Evolutionary conservation across 2,797 vertebrate genomes (phyloP).

Genomic region (Bradypodion pumilum): DNA sequence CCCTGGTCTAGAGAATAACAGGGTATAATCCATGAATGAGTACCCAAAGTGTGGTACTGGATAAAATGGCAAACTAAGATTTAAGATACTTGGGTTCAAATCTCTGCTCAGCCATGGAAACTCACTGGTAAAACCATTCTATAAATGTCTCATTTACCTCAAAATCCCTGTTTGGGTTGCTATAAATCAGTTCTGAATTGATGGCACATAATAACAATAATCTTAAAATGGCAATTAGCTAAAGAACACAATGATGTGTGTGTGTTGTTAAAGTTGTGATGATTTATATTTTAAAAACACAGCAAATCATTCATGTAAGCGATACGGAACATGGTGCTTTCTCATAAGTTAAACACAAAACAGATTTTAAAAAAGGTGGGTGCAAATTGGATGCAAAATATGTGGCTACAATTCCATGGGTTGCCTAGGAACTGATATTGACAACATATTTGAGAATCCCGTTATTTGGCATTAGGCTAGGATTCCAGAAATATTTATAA

Average conservation of each 20-base stretch:
- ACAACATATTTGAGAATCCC: constrained; percentile 31
- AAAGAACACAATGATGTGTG: too few relatives aligned
- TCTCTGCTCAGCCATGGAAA: too few relatives aligned
- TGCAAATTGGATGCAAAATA: constrained; percentile 35
- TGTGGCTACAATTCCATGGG: constrained; percentile 10
- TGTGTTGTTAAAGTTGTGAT: background rate
- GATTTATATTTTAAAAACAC: background rate
- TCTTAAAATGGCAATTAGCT: background rate
- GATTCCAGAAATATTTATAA: constrained; percentile 2
- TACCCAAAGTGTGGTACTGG: too few relatives aligned
- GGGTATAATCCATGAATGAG: too few relatives aligned
- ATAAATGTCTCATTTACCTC: too few relatives aligned
- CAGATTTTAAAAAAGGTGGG: background rate
- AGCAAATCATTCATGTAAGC: constrained; percentile 23
- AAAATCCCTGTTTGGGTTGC: too few relatives aligned
- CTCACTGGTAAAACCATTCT: too few relatives aligned
- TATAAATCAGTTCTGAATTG: too few relatives aligned
- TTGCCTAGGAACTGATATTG: constrained; percentile 28
- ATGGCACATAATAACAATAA: too few relatives aligned
- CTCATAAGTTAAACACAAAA: constrained; percentile 40
- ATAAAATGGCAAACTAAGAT: too few relatives aligned
- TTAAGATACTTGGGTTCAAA: too few relatives aligned
- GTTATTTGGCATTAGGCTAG: constrained; percentile 1
- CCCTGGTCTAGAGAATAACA: too few relatives aligned
- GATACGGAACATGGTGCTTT: constrained; percentile 36